Percentiles rank a stretch among this genome's conserved stretches.
phyloP scores from a whole-genome alignment of 1,140 invertebrate species.

The Temnothorax nylanderi region DNA sequence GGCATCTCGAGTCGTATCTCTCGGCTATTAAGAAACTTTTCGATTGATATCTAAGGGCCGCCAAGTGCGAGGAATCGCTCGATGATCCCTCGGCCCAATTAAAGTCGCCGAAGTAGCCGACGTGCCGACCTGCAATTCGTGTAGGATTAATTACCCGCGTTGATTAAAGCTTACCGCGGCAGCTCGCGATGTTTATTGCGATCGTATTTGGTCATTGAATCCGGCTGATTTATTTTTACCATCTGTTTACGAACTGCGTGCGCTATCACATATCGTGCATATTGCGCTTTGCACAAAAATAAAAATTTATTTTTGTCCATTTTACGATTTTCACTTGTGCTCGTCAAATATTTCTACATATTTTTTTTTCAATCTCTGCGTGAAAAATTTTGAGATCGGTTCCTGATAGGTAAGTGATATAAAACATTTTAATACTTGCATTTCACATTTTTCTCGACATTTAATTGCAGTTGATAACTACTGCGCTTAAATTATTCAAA shows the following conservation, averaged over 20 bases:
- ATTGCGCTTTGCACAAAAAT: neutral
- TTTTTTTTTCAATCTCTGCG: neutral
- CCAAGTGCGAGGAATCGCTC: conserved; percentile 22
- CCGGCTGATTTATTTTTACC: conserved; percentile 27
- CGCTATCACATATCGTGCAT: too few relatives aligned
- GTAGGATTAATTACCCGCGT: conserved; percentile 51
- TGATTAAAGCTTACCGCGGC: conserved; percentile 27
- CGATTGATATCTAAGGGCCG: conserved; percentile 46
- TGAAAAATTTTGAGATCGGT: neutral
- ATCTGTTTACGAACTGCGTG: neutral
- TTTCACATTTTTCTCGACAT: neutral
- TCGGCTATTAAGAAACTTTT: conserved; percentile 47
- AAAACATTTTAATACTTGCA: neutral
- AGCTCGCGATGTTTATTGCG: conserved; percentile 6
- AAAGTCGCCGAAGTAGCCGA: conserved; percentile 20
- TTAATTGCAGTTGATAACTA: conserved; percentile 12
- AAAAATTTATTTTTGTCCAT: neutral
- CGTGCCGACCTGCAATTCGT: conserved; percentile 12
- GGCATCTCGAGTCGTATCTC: conserved; percentile 12
- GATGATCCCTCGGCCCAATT: conserved; percentile 45
- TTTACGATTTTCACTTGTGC: neutral
- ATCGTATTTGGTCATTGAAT: neutral
- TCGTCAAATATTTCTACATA: neutral
- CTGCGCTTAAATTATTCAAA: neutral
- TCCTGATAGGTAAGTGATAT: too few relatives aligned